Evolutionary conservation across 2,113 vertebrate species (phyloP), one percentile per base, ranked within the genome.

Genomic region (Maccullochella peelii): DNA sequence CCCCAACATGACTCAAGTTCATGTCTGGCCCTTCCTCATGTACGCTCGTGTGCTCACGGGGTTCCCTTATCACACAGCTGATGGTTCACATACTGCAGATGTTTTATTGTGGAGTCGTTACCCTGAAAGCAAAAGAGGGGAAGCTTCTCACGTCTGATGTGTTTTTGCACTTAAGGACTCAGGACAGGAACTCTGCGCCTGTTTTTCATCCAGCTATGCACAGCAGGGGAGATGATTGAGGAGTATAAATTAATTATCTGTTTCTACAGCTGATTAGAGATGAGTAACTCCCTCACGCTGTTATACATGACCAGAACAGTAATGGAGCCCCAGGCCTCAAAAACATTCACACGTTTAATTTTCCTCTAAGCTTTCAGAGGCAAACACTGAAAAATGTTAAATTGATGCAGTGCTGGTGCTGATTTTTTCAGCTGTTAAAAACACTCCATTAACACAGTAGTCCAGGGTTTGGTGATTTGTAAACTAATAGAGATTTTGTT

Each of bases 71-170:
- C 80, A 54, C 59, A 12, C 33, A n/a, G 30, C 25, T 67, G 25
- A 82, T 27, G 49, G 73, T 76, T 90, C 81, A 72, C 82, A 88
- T 47, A 6, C 81, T 80, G 73, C 55, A 81, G 55, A 88, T 69
- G 33, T 73, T 83, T 81, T 49, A 78, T 77, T 40, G 49, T 74
- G 38, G 57, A 85, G 40, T 67, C 2, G 20, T 84, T 82, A 3
- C 55, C 78, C 73, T 69, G 76, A 76, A 85, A 89, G 79, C 52
- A 30, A 55, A 50, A 63, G 25, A 78, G n/a, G 6, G 42, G 61
- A 78, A 44, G 61, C 55, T 81, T 85, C 76, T 80, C 79, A 42
- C 52, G 80, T 74, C 74, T 44, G 55, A 21, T 71, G 25, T 83
- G 85, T 80, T 90, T 88, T 61, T 55, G 72, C 69, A 68, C 27